Evolutionary conservation across 2,113 vertebrate genomes (phyloP), one percentile per base, ranked within the genome.

Genomic region (Psephotus haematonotus): DNA sequence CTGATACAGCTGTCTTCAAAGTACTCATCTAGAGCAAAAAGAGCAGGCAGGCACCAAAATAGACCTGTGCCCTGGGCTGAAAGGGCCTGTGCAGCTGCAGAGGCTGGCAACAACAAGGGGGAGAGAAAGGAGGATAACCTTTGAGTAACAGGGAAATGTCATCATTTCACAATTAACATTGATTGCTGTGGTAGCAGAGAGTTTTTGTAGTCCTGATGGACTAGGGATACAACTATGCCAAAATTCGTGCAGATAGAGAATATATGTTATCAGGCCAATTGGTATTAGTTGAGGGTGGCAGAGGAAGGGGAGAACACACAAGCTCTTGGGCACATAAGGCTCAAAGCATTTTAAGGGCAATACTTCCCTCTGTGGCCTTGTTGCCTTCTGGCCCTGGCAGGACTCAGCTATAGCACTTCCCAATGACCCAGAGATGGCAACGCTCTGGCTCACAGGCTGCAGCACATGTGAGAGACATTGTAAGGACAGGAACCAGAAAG

Each of bases 391-490:
- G 65, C 16, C 28, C 68, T 43, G 64, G 43, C 19, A 62, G 46
- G 50, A 83, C 64, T 17, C 28, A 3, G 80, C 46, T 88, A 1
- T 7, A n/a, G 46, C 20, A 25, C 13, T 8, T 47, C 43, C 65
- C 70, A 49, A 1, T 3, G 27, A 57, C 13, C 7, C 44, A 74
- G 69, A 20, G 39, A 22, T 16, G 33, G 77, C 18, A 63, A 5
- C 0, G 4, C 39, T 43, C 75, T n/a, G 85, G 53, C 35, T 82
- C 16, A 13, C 39, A 31, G 63, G 11, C 28, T 35, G 25, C 46
- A 15, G 71, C 1, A 28, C 50, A 5, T 0, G 4, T 22, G 8
- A 9, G 35, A 82, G 59, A 53, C 59, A 8, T 1, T 6, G 52
- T 4, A 60, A 25, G 68, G 43, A 27, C 20, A 64, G 35, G 29